Evolutionary conservation across 2,888 invertebrate species (phyloP).

Genomic region (Leptinotarsa juncta): DNA sequence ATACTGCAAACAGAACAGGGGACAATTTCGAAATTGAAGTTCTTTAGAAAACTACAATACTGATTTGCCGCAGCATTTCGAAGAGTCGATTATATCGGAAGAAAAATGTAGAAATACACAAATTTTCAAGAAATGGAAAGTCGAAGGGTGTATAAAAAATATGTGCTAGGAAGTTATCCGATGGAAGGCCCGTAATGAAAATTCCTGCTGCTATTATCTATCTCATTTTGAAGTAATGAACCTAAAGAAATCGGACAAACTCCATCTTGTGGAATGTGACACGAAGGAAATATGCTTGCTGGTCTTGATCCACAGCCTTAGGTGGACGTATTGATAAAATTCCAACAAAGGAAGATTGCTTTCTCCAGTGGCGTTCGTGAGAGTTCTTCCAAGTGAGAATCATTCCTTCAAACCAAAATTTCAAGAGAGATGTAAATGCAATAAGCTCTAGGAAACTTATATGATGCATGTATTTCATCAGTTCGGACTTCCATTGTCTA

Average conservation of each 20-base stretch:
- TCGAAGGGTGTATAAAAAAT: neutral
- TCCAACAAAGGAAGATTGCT: slow-evolving; percentile 3
- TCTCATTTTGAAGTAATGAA: slow-evolving; percentile 18
- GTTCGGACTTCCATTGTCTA: too few relatives aligned
- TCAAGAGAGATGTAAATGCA: neutral
- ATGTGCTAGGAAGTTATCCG: slow-evolving; percentile 4
- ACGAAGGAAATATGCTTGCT: slow-evolving; percentile 3
- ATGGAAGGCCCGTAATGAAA: neutral
- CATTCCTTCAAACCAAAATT: neutral
- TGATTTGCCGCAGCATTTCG: neutral
- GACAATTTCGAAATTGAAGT: slow-evolving; percentile 4
- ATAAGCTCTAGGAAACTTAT: too few relatives aligned
- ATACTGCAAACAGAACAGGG: neutral
- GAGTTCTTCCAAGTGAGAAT: slow-evolving; percentile 10
- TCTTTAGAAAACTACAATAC: neutral
- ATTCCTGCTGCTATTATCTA: slow-evolving; percentile 14
- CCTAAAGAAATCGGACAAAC: slow-evolving; percentile 14
- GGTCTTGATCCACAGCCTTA: slow-evolving; percentile 10
- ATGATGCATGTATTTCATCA: too few relatives aligned
- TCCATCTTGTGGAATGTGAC: slow-evolving; percentile 10
- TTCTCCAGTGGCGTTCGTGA: slow-evolving; percentile 6
- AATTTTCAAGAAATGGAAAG: slow-evolving; percentile 8
- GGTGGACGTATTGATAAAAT: slow-evolving; percentile 10
- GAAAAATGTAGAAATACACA: neutral
- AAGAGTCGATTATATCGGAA: neutral